phyloP scores from a whole-genome alignment of 2,797 vertebrate species.

The Rhinogobio ventralis region DNA sequence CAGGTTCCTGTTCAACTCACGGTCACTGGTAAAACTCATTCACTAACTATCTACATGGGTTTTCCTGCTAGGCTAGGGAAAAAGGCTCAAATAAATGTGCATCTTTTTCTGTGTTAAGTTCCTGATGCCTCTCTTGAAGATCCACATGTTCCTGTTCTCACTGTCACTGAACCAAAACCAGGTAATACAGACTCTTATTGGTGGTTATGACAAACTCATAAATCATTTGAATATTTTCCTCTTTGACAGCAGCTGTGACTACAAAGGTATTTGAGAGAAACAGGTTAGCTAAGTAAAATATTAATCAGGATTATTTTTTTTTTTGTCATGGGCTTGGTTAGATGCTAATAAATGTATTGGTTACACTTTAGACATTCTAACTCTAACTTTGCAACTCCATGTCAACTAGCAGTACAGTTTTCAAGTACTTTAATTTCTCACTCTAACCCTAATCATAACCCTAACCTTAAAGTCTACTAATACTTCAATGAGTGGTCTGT shows the following conservation, averaged over 20 bases:
- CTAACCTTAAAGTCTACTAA: too few species aligned
- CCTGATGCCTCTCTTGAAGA: neutral
- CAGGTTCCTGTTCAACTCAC: constrained; percentile 60
- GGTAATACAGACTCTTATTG: neutral
- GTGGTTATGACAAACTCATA: neutral
- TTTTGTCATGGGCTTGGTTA: too few species aligned
- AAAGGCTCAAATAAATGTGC: neutral
- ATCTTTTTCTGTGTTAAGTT: neutral
- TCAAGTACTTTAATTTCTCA: too few species aligned
- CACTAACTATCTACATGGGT: neutral
- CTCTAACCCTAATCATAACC: too few species aligned
- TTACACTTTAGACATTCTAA: neutral
- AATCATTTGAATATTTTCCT: neutral
- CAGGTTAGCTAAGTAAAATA: too few species aligned
- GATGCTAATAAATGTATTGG: too few species aligned
- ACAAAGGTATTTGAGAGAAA: neutral
- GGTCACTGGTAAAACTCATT: constrained; percentile 58
- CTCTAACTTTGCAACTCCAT: neutral
- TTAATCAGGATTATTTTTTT: too few species aligned
- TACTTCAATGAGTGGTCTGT: too few species aligned
- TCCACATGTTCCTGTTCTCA: neutral
- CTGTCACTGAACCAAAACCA: neutral
- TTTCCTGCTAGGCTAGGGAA: neutral
- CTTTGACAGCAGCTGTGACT: too few species aligned
- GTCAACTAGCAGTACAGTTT: neutral